Base-by-base conservation (phyloP, 2,888 invertebrate species). In the Tetranychus piercei region DNA sequence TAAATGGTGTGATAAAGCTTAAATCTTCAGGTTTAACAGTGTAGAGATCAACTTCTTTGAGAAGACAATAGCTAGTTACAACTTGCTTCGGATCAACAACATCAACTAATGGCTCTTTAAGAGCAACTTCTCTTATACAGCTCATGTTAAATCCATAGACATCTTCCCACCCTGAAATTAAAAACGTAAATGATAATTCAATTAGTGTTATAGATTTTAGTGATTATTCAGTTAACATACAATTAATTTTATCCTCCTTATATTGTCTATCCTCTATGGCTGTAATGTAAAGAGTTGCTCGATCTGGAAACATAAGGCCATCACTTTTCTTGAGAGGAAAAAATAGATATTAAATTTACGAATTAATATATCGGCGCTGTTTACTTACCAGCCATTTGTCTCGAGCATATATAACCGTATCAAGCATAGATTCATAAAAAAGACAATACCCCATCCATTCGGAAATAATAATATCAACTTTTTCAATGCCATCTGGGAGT, bases 61-160 rank as follows among this genome's bases (percentile, higher is more conserved):
- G 85, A 79, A 96, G 85, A 83, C 91, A 92, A 71, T 94, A 90
- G 81, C 93, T 94, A 5, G 97, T 92, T 70, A 97, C 96, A 76
- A 99, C 93, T 86, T 99, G 97, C 81, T 95, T 96, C 4, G 94
- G 92, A 83, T 99, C 97, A 1, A 99, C 99, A 18, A 96, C 93
- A 83, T 99, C 99, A 0, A 99, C 99, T 1, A 99, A 86, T 0
- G 99, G 99, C 84, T 99, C 99, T 65, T 92, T 91, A 79, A 99
- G 94, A 22, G 99, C 99, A 77, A 97, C 94, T 84, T 95, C 92
- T 74, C 96, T 87, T 82, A 99, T 97, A 79, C 93, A 93, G 80
- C 93, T 94, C 99, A 99, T 99, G 83, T 99, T 93, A 82, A 99
- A 99, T 73, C 99, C 99, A 81, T 99, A 99, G 1, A 99, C 99